Evolutionary conservation across 2,888 invertebrate species (phyloP).

Genomic region (Nemurella pictetii): DNA sequence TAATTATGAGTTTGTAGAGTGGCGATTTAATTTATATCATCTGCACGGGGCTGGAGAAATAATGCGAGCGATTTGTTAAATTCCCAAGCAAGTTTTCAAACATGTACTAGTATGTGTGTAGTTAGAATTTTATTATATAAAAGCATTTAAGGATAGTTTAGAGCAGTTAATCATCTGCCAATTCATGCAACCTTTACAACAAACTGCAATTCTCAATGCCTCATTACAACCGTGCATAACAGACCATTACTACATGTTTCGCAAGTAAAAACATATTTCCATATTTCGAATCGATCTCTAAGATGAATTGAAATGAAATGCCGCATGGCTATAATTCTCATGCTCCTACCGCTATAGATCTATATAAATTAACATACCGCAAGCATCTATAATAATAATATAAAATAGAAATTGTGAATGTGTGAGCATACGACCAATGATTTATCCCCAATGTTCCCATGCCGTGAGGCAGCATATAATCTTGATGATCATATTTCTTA

Average conservation of each 20-base stretch:
- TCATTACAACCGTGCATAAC: neutral
- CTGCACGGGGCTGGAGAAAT: neutral
- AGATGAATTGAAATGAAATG: neutral
- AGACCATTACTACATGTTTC: neutral
- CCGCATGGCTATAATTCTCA: neutral
- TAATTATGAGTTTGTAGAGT: neutral
- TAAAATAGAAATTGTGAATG: neutral
- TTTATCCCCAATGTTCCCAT: neutral
- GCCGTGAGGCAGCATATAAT: neutral
- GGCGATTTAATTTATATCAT: neutral
- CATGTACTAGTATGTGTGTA: neutral
- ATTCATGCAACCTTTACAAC: neutral
- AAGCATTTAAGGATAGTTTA: neutral
- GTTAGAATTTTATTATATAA: neutral
- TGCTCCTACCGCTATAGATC: neutral
- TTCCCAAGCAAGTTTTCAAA: neutral
- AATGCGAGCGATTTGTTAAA: neutral
- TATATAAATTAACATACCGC: neutral
- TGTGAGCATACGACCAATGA: neutral
- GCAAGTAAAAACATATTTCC: neutral
- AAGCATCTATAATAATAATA: neutral
- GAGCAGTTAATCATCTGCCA: neutral
- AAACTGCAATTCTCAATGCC: neutral
- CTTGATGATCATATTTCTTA: neutral
- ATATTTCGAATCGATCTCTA: neutral